phyloP scores from a whole-genome alignment of 2,113 vertebrate species.

The Ifrita kowaldi region DNA sequence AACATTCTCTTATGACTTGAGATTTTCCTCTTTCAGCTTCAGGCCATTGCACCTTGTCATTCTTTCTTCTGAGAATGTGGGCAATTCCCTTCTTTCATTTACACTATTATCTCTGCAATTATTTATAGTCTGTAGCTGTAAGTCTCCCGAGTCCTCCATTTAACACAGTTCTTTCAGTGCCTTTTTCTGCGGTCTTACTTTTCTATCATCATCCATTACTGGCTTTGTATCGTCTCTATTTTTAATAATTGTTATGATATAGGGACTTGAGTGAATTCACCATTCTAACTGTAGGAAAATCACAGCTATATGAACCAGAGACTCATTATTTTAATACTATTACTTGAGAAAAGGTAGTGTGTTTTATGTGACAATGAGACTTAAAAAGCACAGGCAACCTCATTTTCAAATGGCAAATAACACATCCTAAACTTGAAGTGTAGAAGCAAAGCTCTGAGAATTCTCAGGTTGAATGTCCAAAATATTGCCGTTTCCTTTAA shows the following conservation, averaged over 20 bases:
- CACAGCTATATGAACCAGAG: background rate
- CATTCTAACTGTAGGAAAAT: background rate
- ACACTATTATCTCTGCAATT: slow-evolving; percentile 3
- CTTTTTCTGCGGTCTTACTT: background rate
- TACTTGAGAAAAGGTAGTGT: background rate
- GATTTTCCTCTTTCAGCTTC: slow-evolving; percentile 25
- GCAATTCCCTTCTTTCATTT: slow-evolving; percentile 59
- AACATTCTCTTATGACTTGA: background rate
- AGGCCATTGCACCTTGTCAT: slow-evolving; percentile 17
- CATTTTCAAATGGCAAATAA: background rate
- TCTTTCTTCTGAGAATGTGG: slow-evolving; percentile 14
- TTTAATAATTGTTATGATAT: background rate
- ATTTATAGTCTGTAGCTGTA: slow-evolving; percentile 37
- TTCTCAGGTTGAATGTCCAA: background rate
- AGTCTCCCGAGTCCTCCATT: background rate
- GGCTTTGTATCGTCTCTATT: background rate
- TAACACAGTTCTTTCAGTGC: background rate
- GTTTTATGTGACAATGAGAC: background rate
- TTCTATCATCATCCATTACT: background rate
- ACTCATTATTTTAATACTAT: background rate
- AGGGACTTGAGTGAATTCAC: background rate
- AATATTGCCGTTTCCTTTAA: background rate
- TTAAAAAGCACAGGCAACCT: background rate
- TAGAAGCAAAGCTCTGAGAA: background rate
- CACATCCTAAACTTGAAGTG: background rate